Conservation (phyloP, 2,113 vertebrate species). For the Dromiciops gliroides region DNA sequence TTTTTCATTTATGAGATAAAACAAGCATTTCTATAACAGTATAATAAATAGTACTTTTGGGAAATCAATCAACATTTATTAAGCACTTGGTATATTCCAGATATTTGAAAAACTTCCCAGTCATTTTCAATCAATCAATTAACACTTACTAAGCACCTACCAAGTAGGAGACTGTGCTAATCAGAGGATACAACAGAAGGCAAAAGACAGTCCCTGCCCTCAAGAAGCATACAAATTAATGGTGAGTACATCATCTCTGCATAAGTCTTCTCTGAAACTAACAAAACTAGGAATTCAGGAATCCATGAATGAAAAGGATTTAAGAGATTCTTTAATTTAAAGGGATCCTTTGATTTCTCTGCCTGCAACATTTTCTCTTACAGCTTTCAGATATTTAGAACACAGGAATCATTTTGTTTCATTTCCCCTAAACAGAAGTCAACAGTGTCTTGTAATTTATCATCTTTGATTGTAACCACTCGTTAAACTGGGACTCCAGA, state of each 20-base stretch:
- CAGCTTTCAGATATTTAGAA: background rate
- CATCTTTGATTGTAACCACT: background rate
- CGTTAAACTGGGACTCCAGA: background rate
- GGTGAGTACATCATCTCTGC: background rate
- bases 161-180: background rate
- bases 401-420: background rate
- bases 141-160: background rate
- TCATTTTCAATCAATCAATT: background rate
- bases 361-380: background rate
- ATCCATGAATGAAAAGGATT: background rate
- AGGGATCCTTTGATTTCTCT: constrained; percentile 10
- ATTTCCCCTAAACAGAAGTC: background rate
- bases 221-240: background rate
- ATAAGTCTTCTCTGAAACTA: background rate
- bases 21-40: background rate
- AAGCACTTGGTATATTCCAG: background rate
- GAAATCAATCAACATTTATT: background rate
- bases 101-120: background rate
- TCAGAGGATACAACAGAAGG: background rate
- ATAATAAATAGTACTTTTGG: background rate
- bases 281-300: background rate
- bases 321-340: background rate
- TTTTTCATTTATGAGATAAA: too few species aligned
- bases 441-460: background rate
- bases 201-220: background rate